Evolutionary conservation across 2,113 vertebrate genomes (phyloP), one percentile per base, ranked within the genome.

Genomic region (Ranitomeya imitator): DNA sequence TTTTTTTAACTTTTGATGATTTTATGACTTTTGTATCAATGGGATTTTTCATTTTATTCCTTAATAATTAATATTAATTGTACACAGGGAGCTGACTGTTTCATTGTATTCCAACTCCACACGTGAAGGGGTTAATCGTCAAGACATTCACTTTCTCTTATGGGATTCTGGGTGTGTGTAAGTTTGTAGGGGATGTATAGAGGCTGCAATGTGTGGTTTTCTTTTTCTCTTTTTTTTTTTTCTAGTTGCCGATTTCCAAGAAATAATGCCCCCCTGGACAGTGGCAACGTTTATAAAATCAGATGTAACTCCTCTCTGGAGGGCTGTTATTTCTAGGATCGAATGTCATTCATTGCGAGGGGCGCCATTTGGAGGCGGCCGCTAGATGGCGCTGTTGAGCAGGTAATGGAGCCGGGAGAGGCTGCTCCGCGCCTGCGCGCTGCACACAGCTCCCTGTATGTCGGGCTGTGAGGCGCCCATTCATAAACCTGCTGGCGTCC

Each of bases 251-350:
- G 57, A 83, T 83, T 85, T 85, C 87, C 87, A 85, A 89, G 82
- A 89, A 89, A 57, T 13, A 54, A 85, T 69, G 55, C 51, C 87
- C 87, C 87, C 87, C 81, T n/a, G 73, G 82, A 69, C 87, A 69
- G 73, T 85, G 82, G 81, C 87, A 89, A 79, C 67, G 80, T 84
- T 88, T 85, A 79, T 89, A 89, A 85, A 79, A 57, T 79, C 59
- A 79, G 74, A 59, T 54, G 85, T 79, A 57, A 67, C 73, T 69
- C 73, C 73, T 78, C 81, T 54, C 73, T 60, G 54, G 82, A 84
- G 81, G 37, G 81, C 15, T 67, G 60, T 84, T 54, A 84, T 37
- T 83, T 12, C n/a, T 54, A 16, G 31, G 81, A 23, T 26, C 69
- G 65, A 84, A 88, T 65, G 87, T 23, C 71, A 67, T 31, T 87